Conservation (phyloP, 2,888 invertebrate species). For the Drosophila mayaguana region DNA sequence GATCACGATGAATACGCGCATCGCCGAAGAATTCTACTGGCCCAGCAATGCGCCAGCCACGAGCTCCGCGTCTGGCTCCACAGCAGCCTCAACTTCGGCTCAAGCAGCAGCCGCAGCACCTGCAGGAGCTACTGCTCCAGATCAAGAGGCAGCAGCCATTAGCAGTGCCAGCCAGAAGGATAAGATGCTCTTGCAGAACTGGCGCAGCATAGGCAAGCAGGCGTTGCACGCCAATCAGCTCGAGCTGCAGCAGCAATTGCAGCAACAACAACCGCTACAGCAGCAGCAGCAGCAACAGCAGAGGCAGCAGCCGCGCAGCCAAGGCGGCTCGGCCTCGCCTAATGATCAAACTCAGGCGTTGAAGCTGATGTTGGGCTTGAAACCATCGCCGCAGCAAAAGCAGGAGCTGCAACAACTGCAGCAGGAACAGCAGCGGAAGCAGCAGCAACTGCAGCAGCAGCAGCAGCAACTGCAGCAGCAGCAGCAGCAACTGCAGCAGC, state of each 20-base stretch:
- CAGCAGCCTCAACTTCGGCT: neutral
- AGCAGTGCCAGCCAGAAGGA: neutral
- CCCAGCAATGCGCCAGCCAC: constrained; percentile 19
- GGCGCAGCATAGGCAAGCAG: constrained; percentile 15
- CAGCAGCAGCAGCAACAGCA: neutral
- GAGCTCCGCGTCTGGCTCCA: neutral
- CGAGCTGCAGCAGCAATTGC: constrained; percentile 2
- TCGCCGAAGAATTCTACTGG: constrained; percentile 48
- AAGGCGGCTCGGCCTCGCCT: constrained; percentile 15
- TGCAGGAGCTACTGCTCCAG: neutral
- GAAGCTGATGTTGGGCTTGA: constrained; percentile 64
- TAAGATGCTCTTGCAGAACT: constrained; percentile 5
- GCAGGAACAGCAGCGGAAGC: neutral
- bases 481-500: neutral
- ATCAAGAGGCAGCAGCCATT: neutral
- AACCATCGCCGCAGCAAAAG: neutral
- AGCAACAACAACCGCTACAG: neutral
- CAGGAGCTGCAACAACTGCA: neutral
- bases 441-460: too few species aligned
- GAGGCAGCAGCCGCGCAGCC: neutral
- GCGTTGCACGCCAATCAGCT: neutral
- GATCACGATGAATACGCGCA: constrained; percentile 56
- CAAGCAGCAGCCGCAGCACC: neutral
- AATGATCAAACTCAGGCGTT: constrained; percentile 62
- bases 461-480: neutral